Evolutionary conservation across 2,888 invertebrate species (phyloP), one percentile per base, ranked within the genome.

Genomic region (Aproaerema taeniolella): DNA sequence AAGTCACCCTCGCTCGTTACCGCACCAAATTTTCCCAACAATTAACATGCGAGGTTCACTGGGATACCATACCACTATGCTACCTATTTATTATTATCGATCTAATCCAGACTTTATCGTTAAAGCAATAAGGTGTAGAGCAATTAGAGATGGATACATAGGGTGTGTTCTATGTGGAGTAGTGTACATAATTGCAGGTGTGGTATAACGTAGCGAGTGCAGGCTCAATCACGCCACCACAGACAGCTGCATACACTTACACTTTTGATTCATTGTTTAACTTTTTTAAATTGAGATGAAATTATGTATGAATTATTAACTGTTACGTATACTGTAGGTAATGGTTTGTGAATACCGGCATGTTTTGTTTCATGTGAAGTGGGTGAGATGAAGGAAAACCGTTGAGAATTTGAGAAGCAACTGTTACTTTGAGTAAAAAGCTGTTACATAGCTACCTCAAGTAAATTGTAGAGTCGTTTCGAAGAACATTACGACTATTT

Each of bases 1-100:
- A 75, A 75, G 75, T 71, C 78, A 76, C 80, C 83, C 82, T 73
- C 76, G 60, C 57, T 66, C 56, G 59, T 73, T 72, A 68, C 55
- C 43, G 55, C 55, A 55, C 52, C 25, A 32, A 44, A 37, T 73
- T 72, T 76, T 80, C 77, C 78, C 76, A 77, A 68, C 80, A 76
- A 82, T 79, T 81, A 82, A 75, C 71, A 68, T 71, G 70, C 63
- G 64, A 61, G 57, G 57, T 53, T 64, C 47, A 51, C 53, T 51
- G 48, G 24, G 25, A 31, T 12, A 32, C 29, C n/a, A n/a, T n/a
- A 26, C 26, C 26, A 20, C 8, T 20, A 20, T 20, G 20, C 20
- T 8, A 20, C n/a, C n/a, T n/a, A n/a, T n/a, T n/a, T n/a, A n/a
- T n/a, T n/a, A n/a, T n/a, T n/a, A n/a, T n/a, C n/a, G n/a, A n/a